Conservation (phyloP, 2,797 vertebrate genomes). For the Tadarida brasiliensis region DNA sequence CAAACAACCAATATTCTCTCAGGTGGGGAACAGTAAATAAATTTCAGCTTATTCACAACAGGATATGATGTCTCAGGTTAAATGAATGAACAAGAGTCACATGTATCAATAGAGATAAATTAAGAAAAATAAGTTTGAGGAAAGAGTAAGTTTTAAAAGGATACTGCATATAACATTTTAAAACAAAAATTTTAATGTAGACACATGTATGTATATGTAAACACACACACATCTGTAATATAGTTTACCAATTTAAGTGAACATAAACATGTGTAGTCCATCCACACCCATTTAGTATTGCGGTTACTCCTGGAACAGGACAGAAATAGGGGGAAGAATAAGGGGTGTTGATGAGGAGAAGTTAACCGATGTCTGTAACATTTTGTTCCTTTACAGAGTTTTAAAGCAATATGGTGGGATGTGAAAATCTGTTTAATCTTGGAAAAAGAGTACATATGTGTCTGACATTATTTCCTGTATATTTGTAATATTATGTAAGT, state of each 20-base stretch:
- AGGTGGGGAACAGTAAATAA: neutral
- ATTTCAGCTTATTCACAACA: constrained; percentile 10
- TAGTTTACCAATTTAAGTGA: neutral
- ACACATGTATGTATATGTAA: neutral
- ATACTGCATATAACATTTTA: neutral
- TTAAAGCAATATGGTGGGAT: constrained; percentile 29
- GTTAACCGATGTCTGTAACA: neutral
- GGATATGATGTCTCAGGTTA: neutral
- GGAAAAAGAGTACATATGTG: neutral
- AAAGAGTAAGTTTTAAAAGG: neutral
- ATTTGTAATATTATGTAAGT: neutral
- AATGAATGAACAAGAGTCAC: neutral
- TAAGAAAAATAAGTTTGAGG: neutral
- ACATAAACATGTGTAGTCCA: neutral
- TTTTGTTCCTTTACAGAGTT: neutral
- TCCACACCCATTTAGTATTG: neutral
- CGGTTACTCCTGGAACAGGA: neutral
- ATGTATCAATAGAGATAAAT: neutral
- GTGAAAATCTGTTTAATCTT: constrained; percentile 51
- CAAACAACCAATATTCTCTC: neutral
- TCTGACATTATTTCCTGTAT: constrained; percentile 17
- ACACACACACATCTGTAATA: neutral
- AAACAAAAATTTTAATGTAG: neutral
- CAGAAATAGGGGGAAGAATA: neutral
- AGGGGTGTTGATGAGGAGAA: neutral